These are phyloP conservation scores for Amblyteles armatorius DNA, from an alignment of 2,888 invertebrate species.

Conservation along the genomic window DNA sequence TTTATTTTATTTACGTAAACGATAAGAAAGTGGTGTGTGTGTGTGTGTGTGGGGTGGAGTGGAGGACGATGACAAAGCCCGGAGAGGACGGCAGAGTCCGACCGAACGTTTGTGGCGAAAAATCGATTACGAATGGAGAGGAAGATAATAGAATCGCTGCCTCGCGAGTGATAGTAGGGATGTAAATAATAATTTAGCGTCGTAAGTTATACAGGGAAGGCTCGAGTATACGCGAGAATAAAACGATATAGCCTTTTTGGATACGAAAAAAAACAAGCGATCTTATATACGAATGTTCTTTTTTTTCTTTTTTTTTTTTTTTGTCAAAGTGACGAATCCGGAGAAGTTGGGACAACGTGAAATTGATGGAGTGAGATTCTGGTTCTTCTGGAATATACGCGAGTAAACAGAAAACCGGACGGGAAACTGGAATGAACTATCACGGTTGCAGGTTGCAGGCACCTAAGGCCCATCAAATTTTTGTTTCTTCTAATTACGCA, in stretches of 20 bases:
- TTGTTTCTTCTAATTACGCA: conserved; percentile 50
- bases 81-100: neutral
- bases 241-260: conserved; percentile 16
- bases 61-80: conserved; percentile 11
- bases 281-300: conserved; percentile 38
- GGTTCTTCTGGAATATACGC: conserved; percentile 35
- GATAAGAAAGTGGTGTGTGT: conserved; percentile 4
- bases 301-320: conserved; percentile 25
- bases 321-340: conserved; percentile 11
- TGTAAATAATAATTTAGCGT: conserved; percentile 61
- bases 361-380: conserved; percentile 9
- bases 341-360: neutral
- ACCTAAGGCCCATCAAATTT: conserved; percentile 42
- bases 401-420: neutral
- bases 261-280: conserved; percentile 22
- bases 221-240: conserved; percentile 42
- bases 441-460: conserved; percentile 40
- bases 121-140: conserved; percentile 16
- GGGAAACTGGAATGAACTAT: neutral
- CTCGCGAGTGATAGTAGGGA: conserved; percentile 63
- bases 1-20: conserved; percentile 36
- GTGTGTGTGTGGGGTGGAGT: neutral
- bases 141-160: conserved; percentile 43
- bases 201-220: conserved; percentile 52
- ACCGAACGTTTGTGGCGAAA: conserved; percentile 6